These are phyloP conservation scores for Chaetura pelagica DNA, from an alignment of 2,113 vertebrate genomes.

Conservation along the genomic window DNA sequence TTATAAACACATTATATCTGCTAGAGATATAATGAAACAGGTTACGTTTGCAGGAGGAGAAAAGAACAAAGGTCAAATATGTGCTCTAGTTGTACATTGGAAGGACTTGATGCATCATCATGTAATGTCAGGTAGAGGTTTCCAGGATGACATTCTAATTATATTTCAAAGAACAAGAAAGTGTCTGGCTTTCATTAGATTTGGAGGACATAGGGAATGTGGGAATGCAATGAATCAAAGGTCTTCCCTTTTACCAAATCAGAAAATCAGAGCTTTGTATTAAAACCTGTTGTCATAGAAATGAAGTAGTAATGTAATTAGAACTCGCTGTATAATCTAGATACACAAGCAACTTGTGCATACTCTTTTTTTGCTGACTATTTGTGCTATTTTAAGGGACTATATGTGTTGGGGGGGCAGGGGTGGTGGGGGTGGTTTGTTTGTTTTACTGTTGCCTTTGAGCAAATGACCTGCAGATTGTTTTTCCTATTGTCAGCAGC, in stretches of 20 bases:
- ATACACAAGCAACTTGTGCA: not conserved
- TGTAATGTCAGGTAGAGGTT: not conserved
- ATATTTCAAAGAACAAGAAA: not conserved
- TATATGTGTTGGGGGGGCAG: not conserved
- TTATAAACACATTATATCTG: not conserved
- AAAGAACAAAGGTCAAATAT: not conserved
- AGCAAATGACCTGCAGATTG: not conserved
- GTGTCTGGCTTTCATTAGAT: not conserved
- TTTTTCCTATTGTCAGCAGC: not conserved
- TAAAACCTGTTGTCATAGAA: not conserved
- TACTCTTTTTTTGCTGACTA: not conserved
- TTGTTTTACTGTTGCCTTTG: not conserved
- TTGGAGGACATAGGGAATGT: not conserved
- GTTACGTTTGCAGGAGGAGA: not conserved
- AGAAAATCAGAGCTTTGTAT: not conserved
- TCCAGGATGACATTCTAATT: not conserved
- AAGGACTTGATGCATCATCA: not conserved
- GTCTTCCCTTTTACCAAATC: not conserved
- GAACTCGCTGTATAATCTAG: not conserved
- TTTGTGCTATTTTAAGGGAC: not conserved
- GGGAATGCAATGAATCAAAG: not conserved
- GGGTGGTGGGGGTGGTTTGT: fast-evolving
- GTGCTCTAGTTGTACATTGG: not conserved
- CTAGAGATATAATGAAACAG: not conserved
- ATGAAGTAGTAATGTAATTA: not conserved